These are phyloP conservation scores for Pluvianellus socialis DNA, from an alignment of 2,113 vertebrate species.

Conservation along the genomic window DNA sequence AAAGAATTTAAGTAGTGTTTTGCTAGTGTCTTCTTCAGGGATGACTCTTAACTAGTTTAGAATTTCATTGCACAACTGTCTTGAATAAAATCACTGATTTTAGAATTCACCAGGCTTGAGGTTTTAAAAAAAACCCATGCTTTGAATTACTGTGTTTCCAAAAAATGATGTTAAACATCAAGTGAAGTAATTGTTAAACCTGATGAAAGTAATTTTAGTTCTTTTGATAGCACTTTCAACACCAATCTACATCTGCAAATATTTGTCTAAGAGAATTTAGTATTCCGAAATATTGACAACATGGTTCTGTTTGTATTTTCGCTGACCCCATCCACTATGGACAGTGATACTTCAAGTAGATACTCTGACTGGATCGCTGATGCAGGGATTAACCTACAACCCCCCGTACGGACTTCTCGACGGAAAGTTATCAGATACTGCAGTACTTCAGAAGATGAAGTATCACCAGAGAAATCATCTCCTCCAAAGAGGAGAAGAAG, in stretches of 20 bases:
- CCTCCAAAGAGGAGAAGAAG: conserved; percentile 73
- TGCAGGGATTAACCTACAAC: conserved; percentile 88
- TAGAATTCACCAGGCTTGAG: not conserved
- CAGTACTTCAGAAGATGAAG: conserved; percentile 91
- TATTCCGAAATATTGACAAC: not conserved
- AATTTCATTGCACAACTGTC: not conserved
- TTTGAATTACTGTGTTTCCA: not conserved
- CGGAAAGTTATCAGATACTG: conserved; percentile 75
- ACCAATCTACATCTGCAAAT: accelerated
- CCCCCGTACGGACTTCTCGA: conserved; percentile 81
- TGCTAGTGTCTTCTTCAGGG: not conserved
- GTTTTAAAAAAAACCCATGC: too few species aligned
- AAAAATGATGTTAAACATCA: accelerated
- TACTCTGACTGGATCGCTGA: conserved; percentile 97
- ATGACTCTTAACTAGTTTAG: not conserved
- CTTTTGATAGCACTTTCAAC: not conserved
- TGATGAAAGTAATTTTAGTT: not conserved
- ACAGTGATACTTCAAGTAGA: conserved; percentile 88
- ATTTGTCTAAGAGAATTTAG: not conserved
- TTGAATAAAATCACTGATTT: not conserved
- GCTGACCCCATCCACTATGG: not conserved
- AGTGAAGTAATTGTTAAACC: accelerated
- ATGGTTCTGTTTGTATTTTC: not conserved
- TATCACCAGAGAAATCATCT: conserved; percentile 76
- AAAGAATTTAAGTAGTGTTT: not conserved